These are phyloP conservation scores for Cichlasoma orientale DNA, from an alignment of 2,797 vertebrate species.

Conservation along the genomic window DNA sequence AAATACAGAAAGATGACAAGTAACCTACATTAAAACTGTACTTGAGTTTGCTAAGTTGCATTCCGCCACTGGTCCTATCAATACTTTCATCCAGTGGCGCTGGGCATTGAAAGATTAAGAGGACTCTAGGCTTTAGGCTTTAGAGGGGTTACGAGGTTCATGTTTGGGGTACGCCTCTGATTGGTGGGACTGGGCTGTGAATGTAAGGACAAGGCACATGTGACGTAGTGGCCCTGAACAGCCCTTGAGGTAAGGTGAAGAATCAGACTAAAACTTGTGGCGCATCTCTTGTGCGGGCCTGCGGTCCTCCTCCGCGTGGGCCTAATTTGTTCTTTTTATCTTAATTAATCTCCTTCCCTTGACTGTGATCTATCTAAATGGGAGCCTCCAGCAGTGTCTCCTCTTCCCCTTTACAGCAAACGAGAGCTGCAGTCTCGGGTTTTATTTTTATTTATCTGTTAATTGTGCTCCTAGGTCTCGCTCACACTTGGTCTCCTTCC, in stretches of 20 bases:
- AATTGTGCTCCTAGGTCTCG: constrained; percentile 14
- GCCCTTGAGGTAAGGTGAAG: background rate
- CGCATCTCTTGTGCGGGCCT: background rate
- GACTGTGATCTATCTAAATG: constrained; percentile 22
- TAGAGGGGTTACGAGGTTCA: background rate
- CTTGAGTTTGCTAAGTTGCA: background rate
- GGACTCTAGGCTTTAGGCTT: background rate
- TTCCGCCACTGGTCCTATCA: background rate
- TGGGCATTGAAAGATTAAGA: background rate
- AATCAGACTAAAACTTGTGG: constrained; percentile 11
- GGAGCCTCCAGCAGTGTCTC: background rate
- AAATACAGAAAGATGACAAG: background rate
- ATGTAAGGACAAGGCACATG: background rate
- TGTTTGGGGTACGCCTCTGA: background rate
- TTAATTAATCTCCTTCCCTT: constrained; percentile 46
- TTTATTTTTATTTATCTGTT: constrained; percentile 16
- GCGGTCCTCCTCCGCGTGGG: constrained; percentile 15
- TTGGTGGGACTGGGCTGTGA: background rate
- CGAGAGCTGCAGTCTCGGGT: background rate
- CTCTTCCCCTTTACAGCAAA: constrained; percentile 18
- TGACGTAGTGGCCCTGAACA: background rate
- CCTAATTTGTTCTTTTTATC: constrained; percentile 43
- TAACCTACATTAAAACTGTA: background rate
- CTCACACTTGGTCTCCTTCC: background rate
- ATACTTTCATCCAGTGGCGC: background rate